Base-by-base conservation (phyloP, 2,113 vertebrate species). In the Gadus chalcogrammus region DNA sequence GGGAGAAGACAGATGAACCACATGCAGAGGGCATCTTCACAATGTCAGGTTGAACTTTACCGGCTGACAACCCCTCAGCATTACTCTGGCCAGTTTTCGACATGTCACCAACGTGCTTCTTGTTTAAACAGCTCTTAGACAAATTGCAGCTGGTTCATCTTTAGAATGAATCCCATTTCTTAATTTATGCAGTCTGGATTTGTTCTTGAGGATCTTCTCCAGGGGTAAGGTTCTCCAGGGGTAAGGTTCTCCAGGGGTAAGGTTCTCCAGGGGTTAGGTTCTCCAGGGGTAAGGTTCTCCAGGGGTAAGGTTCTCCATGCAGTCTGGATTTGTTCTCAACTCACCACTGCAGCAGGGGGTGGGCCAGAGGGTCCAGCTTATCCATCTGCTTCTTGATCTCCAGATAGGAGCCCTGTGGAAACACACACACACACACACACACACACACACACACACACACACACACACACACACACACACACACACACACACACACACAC, bases 311-410 rank as follows among this genome's bases (percentile, higher is more conserved):
- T 24, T 24, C 24, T 24, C 24, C 24, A 35, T 35, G 6, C 6
- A 35, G 31, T 35, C 31, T 35, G 31, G 24, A 38, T 15, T 13
- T 12, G 12, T 48, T 73, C 20, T 71, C 20, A n/a, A 84, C 90
- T 91, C 89, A 99, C 97, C 97, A 99, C 58, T 98, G 97, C 69
- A 99, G 88, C 64, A 99, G 92, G 64, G 97, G 97, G 77, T 99
- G 97, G 0, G 97, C 97, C 87, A 99, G 80, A 53, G 96, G 95
- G 77, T 99, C 97, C 84, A 99, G 88, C 70, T 98, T 99, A 89
- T 99, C 97, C 97, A 99, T 99, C 91, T 99, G 97, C 80, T 99
- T 99, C 91, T 99, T 99, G 81, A 99, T 99, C 89, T 99, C 97
- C 87, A 99, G 88, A 88, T 99, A 99, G 0, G 97, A 99, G 17